Conservation (phyloP, 2,113 vertebrate genomes). For the Chionis minor region DNA sequence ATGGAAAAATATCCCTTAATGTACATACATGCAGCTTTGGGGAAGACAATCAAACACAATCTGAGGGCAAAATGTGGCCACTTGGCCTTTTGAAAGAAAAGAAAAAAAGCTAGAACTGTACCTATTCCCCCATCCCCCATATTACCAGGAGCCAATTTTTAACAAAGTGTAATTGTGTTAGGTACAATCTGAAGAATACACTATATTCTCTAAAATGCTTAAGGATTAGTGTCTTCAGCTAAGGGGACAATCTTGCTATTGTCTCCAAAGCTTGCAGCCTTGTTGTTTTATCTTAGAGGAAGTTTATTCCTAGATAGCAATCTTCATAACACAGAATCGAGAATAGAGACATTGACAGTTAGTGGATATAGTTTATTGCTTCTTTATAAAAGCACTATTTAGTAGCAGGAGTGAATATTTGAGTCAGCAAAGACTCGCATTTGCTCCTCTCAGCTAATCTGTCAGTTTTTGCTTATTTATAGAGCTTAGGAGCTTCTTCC, state of each 20-base stretch:
- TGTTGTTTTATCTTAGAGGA: constrained; percentile 75
- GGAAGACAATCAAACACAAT: background rate
- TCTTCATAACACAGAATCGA: constrained; percentile 64
- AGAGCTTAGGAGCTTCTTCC: constrained; percentile 49
- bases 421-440: constrained; percentile 50
- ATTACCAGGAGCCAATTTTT: constrained; percentile 71
- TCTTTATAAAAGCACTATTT: constrained; percentile 53
- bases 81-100: background rate
- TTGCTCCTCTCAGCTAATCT: constrained; percentile 36
- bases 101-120: background rate
- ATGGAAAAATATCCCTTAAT: background rate
- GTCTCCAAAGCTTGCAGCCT: constrained; percentile 64
- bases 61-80: background rate
- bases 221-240: constrained; percentile 67
- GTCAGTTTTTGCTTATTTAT: constrained; percentile 59
- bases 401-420: constrained; percentile 56
- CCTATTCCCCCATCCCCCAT: background rate
- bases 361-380: constrained; percentile 51
- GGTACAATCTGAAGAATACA: constrained; percentile 76
- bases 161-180: constrained; percentile 84
- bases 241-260: constrained; percentile 82
- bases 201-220: constrained; percentile 69
- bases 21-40: background rate
- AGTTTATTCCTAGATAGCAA: constrained; percentile 79
- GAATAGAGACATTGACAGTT: constrained; percentile 61